Conservation (phyloP, 2,888 invertebrate genomes). For the Amphipoea lucens region DNA sequence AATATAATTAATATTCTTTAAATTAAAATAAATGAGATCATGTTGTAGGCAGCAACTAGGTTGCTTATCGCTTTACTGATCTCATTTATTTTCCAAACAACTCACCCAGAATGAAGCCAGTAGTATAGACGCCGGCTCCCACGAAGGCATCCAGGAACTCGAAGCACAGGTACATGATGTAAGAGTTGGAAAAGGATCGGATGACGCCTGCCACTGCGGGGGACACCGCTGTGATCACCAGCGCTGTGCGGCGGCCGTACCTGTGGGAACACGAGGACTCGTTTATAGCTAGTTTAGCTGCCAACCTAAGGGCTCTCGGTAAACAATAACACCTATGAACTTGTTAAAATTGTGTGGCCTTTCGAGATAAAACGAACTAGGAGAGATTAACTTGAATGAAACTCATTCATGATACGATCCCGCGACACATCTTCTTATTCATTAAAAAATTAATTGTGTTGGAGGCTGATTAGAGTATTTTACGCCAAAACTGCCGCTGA, state of each 20-base stretch:
- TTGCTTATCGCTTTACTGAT: too few relatives aligned
- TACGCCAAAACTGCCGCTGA: background rate
- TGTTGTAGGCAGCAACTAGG: too few relatives aligned
- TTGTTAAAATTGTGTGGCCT: background rate
- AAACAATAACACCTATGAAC: background rate
- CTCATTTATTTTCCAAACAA: constrained; percentile 1
- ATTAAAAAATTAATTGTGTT: background rate
- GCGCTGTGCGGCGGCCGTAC: constrained; percentile 91
- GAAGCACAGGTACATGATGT: constrained; percentile 78
- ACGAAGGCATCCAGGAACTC: constrained; percentile 83
- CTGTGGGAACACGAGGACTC: constrained; percentile 60
- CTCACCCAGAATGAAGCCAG: constrained; percentile 88
- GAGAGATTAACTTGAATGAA: background rate
- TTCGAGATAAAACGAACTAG: background rate
- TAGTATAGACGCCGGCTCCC: constrained; percentile 83
- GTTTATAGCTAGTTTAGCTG: background rate
- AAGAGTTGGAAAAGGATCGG: constrained; percentile 77
- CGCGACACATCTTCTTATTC: too few relatives aligned
- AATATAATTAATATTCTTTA: background rate
- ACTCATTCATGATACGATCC: too few relatives aligned
- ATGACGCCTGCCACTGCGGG: constrained; percentile 88
- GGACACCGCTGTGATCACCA: constrained; percentile 89
- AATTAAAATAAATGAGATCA: too few relatives aligned
- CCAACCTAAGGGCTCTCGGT: background rate
- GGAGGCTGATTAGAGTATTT: background rate